Evolutionary conservation across 2,888 invertebrate genomes (phyloP).

Genomic region (Eupithecia abbreviata): DNA sequence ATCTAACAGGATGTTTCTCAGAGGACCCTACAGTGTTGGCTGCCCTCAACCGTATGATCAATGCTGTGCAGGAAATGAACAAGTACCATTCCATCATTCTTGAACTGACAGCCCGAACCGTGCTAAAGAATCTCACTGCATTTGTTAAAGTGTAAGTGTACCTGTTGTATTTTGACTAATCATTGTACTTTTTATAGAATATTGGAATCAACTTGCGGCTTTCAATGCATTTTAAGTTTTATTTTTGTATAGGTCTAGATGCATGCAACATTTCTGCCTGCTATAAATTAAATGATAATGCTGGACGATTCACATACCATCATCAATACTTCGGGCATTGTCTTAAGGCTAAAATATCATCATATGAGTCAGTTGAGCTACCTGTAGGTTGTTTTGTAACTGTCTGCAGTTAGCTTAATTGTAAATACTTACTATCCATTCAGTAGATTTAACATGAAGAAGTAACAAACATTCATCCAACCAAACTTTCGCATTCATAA

Average conservation of each 20-base stretch:
- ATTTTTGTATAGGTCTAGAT: not conserved
- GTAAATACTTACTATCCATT: no score
- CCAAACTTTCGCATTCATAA: no score
- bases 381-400: no score
- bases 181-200: no score
- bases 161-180: conserved; percentile 36
- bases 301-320: not conserved
- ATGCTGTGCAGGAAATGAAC: conserved; percentile 94
- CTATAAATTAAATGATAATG: not conserved
- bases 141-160: conserved; percentile 93
- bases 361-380: no score
- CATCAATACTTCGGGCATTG: not conserved
- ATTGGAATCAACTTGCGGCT: no score
- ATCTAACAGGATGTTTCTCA: conserved; percentile 93
- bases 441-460: no score
- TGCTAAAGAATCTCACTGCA: conserved; percentile 93
- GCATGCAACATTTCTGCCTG: not conserved
- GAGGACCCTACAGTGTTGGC: conserved; percentile 93
- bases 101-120: conserved; percentile 95
- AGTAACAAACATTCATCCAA: no score
- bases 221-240: no score
- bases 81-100: conserved; percentile 95
- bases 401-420: no score
- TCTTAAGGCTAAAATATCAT: not conserved
- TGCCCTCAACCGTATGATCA: conserved; percentile 85